Percentiles rank a stretch among this genome's conserved stretches.
phyloP scores from a whole-genome alignment of 2,113 vertebrate species.

The Mus pahari region DNA sequence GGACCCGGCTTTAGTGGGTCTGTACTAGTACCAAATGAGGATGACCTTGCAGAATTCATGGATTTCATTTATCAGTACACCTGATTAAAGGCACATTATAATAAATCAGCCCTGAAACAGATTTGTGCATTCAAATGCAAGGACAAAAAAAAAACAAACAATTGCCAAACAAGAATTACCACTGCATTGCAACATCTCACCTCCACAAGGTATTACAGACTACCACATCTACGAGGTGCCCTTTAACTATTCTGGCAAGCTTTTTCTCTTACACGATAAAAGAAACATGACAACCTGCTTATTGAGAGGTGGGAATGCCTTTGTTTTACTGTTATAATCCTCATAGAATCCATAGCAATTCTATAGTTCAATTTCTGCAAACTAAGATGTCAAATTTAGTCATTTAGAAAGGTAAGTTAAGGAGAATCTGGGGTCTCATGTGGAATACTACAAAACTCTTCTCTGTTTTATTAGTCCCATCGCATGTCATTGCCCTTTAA shows the following conservation, averaged over 20 bases:
- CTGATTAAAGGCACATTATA: not conserved
- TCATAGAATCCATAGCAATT: not conserved
- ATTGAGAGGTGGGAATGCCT: not conserved
- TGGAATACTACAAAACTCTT: slow-evolving; percentile 74
- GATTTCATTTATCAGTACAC: slow-evolving; percentile 10
- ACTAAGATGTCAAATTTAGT: slow-evolving; percentile 76
- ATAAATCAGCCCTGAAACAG: not conserved
- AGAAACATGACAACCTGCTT: not conserved
- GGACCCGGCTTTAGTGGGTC: accelerated
- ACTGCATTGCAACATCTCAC: slow-evolving; percentile 39
- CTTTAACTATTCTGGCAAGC: not conserved
- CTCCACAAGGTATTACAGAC: not conserved
- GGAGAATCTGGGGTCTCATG: slow-evolving; percentile 45
- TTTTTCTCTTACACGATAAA: not conserved
- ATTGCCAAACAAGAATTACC: slow-evolving; percentile 54
- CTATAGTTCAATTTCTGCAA: slow-evolving; percentile 41
- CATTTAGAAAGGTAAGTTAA: slow-evolving; percentile 57
- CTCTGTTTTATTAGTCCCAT: slow-evolving; percentile 85
- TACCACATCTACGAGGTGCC: not conserved
- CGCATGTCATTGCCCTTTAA: slow-evolving; percentile 85
- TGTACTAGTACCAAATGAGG: not conserved
- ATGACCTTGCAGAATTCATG: not conserved
- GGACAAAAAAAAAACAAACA: slow-evolving; percentile 65
- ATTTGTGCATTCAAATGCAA: slow-evolving; percentile 57
- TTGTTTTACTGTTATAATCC: slow-evolving; percentile 57